Evolutionary conservation across 2,888 invertebrate species (phyloP).

Genomic region (Trypoxylon attenuatum): DNA sequence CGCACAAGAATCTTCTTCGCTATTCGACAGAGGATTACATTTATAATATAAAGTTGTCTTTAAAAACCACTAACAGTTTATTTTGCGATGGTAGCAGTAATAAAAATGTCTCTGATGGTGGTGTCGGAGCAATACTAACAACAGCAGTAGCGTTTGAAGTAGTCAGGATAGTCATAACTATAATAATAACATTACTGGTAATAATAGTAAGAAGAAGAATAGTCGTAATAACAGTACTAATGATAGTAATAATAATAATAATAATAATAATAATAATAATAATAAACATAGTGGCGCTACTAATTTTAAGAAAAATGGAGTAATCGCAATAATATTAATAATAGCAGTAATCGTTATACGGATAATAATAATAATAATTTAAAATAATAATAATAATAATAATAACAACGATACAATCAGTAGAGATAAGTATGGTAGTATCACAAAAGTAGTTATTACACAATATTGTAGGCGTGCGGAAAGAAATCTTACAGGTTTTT

Average conservation of each 20-base stretch:
- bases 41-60: constrained; percentile 52
- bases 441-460: constrained; percentile 63
- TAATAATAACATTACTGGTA: constrained; percentile 35
- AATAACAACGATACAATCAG: constrained; percentile 37
- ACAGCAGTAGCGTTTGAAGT: constrained; percentile 42
- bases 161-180: constrained; percentile 16
- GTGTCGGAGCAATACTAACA: constrained; percentile 29
- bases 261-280: constrained; percentile 37
- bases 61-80: constrained; percentile 58
- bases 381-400: constrained; percentile 29
- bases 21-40: constrained; percentile 57
- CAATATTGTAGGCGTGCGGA: constrained; percentile 48
- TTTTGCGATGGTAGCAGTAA: constrained; percentile 26
- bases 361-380: constrained; percentile 21
- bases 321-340: constrained; percentile 20
- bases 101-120: constrained; percentile 36
- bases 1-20: no score
- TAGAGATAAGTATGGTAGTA: constrained; percentile 55
- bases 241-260: constrained; percentile 21
- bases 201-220: constrained; percentile 14
- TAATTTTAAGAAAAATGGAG: no score
- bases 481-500: constrained; percentile 32
- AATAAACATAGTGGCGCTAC: constrained; percentile 61
- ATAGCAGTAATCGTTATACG: constrained; percentile 33
- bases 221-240: background rate